Evolutionary conservation across 1,140 invertebrate genomes (phyloP), one percentile per base, ranked within the genome.

Genomic region (Drosophila obscura): DNA sequence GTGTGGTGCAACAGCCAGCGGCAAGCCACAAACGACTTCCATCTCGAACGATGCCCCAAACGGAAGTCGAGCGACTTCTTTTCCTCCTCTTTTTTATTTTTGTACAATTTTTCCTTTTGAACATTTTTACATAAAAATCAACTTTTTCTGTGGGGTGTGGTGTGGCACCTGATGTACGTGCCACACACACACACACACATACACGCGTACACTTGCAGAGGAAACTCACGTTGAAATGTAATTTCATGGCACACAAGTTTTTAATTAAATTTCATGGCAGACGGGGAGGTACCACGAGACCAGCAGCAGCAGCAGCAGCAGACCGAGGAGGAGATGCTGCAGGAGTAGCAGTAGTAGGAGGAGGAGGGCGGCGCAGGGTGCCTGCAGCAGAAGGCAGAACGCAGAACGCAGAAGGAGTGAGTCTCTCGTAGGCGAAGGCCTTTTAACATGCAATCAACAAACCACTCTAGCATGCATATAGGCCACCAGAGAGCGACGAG

Each of bases 231-330:
- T 80, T 81, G 84, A 88, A 88, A 89, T 89, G 84, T 88, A 88
- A 88, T 88, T 88, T 88, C 84, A 88, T 88, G 84, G 80, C 80
- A 89, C 84, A 89, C 84, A 89, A 89, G 84, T 89, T 89, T 88
- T 89, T 89, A 89, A 89, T 89, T 89, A 89, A 89, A 89, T 89
- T 84, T 89, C 80, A 89, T 85, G 82, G 82, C 74, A 85, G 75
- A 85, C 73, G 73, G 11, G 35, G 28, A 35, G 31, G 53, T 71
- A 67, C 66, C 57, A 28, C 26, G 5, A 28, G 26, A 28, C 26
- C 26, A 31, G 8, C 7, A 65, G 80, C 57, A 75, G 57, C 62
- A 57, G 53, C 58, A 41, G 45, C 41, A 63, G 57, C 19, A 56
- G 35, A 28, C 56, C 19, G 4, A 44, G 59, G n/a, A 60, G 35